Conservation (phyloP, 2,888 invertebrate species). For the Tetragonisca angustula region DNA sequence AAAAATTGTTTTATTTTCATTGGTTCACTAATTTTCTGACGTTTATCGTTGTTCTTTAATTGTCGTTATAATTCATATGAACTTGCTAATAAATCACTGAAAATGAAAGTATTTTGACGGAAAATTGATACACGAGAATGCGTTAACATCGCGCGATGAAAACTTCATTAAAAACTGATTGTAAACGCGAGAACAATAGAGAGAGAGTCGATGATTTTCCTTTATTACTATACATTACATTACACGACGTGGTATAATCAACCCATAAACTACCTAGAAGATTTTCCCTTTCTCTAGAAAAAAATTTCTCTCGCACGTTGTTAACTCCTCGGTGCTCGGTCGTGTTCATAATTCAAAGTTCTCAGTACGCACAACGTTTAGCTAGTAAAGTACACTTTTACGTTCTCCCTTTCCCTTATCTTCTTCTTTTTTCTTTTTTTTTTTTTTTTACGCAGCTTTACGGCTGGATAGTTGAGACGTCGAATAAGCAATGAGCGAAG, state of each 20-base stretch:
- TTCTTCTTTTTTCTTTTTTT: no score
- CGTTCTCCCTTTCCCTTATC: background rate
- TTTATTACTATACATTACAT: background rate
- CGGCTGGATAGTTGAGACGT: background rate
- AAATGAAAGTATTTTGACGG: no score
- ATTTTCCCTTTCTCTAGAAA: background rate
- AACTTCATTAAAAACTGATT: background rate
- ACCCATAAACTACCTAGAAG: background rate
- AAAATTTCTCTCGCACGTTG: background rate
- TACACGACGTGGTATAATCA: background rate
- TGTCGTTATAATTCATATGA: no score
- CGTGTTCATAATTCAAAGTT: background rate
- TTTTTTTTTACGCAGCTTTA: background rate
- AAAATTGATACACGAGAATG: background rate
- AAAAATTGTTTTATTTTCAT: no score
- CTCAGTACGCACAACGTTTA: background rate
- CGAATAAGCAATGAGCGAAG: background rate
- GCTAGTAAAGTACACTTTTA: background rate
- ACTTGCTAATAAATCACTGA: no score
- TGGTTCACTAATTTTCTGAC: no score
- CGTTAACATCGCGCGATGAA: background rate
- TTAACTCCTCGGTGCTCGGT: background rate
- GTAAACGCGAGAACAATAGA: background rate
- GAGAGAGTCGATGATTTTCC: constrained; percentile 4
- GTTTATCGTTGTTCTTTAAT: no score